phyloP scores from a whole-genome alignment of 1,140 invertebrate genomes.

The Gryllus bimaculatus region DNA sequence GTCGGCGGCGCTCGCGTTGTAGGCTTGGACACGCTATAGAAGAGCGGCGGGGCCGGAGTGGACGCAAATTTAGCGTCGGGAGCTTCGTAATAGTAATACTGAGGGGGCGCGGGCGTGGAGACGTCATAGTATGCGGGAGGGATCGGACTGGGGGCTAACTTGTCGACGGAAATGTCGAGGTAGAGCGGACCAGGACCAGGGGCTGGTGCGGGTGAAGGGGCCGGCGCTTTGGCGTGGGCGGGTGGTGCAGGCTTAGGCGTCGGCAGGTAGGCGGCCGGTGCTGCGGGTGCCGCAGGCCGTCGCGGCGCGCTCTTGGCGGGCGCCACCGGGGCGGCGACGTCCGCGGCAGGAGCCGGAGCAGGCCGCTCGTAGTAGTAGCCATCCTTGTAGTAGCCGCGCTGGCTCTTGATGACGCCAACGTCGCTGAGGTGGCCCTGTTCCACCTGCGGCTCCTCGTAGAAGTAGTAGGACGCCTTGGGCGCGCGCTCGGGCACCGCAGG shows the following conservation, averaged over 20 bases:
- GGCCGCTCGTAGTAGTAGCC: not conserved
- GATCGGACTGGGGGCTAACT: not conserved
- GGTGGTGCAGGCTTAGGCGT: not conserved
- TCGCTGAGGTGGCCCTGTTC: slow-evolving; percentile 20
- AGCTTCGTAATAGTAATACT: not conserved
- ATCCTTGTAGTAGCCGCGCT: not conserved
- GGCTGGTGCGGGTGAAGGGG: not conserved
- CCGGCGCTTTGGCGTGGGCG: not conserved
- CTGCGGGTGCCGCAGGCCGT: not conserved
- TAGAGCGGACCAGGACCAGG: not conserved
- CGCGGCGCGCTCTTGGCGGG: not conserved
- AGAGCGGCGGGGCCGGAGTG: not conserved
- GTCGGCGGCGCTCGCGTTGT: no score
- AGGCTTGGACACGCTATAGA: not conserved
- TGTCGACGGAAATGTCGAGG: not conserved
- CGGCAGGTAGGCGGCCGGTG: no score
- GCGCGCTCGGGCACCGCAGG: not conserved
- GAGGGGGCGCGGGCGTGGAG: not conserved
- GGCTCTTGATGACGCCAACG: slow-evolving; percentile 6
- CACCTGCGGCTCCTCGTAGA: slow-evolving; percentile 30
- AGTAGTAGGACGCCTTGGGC: slow-evolving; percentile 26
- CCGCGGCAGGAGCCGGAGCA: no score
- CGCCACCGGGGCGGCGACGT: not conserved
- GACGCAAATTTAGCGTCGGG: not conserved
- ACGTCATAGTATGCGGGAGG: not conserved